Conservation (phyloP, 2,888 invertebrate species). For the Antheraea assamensis region DNA sequence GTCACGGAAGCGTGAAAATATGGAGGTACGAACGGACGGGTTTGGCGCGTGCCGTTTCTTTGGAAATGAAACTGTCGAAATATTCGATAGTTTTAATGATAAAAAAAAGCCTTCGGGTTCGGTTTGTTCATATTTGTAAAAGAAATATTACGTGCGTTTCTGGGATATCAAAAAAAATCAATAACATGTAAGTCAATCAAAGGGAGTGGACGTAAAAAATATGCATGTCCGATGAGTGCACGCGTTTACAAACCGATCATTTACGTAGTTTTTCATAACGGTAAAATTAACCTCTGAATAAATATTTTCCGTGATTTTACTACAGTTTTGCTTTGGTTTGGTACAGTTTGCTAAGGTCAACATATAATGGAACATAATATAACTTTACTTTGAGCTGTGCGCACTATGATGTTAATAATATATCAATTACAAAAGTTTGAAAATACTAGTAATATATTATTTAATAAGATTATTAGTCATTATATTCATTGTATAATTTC, state of each 20-base stretch:
- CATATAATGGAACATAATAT: background rate
- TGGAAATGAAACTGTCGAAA: constrained; percentile 45
- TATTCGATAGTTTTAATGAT: constrained; percentile 35
- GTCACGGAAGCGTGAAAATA: constrained; percentile 66
- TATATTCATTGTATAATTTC: too few species aligned
- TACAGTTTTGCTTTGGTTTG: background rate
- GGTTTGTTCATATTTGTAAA: background rate
- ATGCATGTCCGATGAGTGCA: background rate
- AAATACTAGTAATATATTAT: too few species aligned
- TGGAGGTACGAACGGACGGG: constrained; percentile 44
- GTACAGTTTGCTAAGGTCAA: too few species aligned
- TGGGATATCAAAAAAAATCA: background rate
- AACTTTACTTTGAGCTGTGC: background rate
- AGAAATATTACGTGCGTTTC: constrained; percentile 21
- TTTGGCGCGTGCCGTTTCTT: constrained; percentile 41
- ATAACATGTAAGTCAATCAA: constrained; percentile 21
- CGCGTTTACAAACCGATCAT: background rate
- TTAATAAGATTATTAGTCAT: too few species aligned
- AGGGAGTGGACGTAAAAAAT: constrained; percentile 18
- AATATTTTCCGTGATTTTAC: background rate
- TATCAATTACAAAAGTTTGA: too few species aligned
- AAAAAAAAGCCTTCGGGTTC: constrained; percentile 26
- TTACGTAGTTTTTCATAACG: background rate
- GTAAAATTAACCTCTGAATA: background rate
- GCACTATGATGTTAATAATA: background rate